phyloP scores from a whole-genome alignment of 2,113 vertebrate genomes.

The Gulo gulo region DNA sequence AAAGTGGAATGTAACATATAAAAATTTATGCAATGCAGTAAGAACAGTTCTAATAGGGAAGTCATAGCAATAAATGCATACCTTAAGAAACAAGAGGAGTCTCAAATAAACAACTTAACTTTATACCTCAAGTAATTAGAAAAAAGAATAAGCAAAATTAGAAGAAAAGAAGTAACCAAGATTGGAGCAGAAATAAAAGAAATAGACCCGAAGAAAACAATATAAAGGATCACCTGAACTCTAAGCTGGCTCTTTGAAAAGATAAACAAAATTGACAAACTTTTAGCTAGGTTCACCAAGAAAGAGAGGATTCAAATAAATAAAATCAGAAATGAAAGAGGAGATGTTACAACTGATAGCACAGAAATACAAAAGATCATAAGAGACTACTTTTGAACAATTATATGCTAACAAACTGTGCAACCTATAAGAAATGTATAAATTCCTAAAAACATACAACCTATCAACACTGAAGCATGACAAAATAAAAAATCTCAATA shows the following conservation, averaged over 20 bases:
- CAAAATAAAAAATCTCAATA: not conserved
- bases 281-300: not conserved
- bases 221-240: not conserved
- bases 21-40: not conserved
- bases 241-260: not conserved
- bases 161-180: not conserved
- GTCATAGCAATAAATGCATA: not conserved
- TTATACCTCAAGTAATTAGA: not conserved
- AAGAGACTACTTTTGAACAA: not conserved
- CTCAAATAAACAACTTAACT: not conserved
- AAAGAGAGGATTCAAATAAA: not conserved
- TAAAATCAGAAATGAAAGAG: not conserved
- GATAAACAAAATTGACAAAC: not conserved
- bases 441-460: not conserved
- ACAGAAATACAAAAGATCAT: not conserved
- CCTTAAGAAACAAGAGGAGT: not conserved
- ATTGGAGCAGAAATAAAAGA: not conserved
- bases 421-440: not conserved
- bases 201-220: not conserved
- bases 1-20: not conserved
- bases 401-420: not conserved
- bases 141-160: not conserved
- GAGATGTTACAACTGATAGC: not conserved
- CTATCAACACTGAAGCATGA: not conserved
- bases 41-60: not conserved